These are phyloP conservation scores for Prosopocoilus inquinatus DNA, from an alignment of 2,888 invertebrate genomes.

Conservation along the genomic window DNA sequence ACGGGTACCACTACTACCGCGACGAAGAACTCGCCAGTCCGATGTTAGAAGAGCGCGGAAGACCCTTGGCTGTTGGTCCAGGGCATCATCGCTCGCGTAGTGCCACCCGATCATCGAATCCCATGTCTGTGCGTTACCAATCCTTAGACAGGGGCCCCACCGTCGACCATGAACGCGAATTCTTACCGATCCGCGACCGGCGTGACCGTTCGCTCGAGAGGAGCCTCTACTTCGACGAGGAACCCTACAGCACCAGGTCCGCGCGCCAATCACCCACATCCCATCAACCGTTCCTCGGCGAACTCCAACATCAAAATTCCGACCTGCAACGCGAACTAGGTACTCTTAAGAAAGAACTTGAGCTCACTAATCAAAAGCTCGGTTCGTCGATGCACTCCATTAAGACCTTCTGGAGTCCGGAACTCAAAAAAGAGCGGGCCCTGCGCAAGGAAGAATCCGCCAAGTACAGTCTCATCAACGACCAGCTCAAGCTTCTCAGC, in stretches of 20 bases:
- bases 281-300: slow-evolving; percentile 64
- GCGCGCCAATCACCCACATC: slow-evolving; percentile 72
- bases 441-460: slow-evolving; percentile 96
- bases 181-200: slow-evolving; percentile 81
- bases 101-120: slow-evolving; percentile 62
- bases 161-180: slow-evolving; percentile 74
- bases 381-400: slow-evolving; percentile 99
- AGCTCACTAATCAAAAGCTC: slow-evolving; percentile 94
- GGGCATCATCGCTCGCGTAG: slow-evolving; percentile 78
- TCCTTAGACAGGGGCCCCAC: slow-evolving; percentile 53
- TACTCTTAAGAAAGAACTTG: slow-evolving; percentile 89
- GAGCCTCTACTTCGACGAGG: slow-evolving; percentile 67
- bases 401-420: slow-evolving; percentile 99
- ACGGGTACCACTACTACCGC: slow-evolving; percentile 63
- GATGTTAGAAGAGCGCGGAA: slow-evolving; percentile 73
- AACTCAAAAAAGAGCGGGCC: slow-evolving; percentile 96
- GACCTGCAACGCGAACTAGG: slow-evolving; percentile 91
- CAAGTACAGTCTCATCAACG: slow-evolving; percentile 94
- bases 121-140: slow-evolving; percentile 60
- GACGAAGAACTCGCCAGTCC: slow-evolving; percentile 84
- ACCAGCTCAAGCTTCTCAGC: slow-evolving; percentile 93
- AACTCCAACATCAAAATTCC: slow-evolving; percentile 90
- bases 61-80: slow-evolving; percentile 57
- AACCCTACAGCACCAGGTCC: slow-evolving; percentile 52
- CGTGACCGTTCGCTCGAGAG: slow-evolving; percentile 66